Evolutionary conservation across 2,888 invertebrate species (phyloP), one percentile per base, ranked within the genome.

Genomic region (Sthenelais limicola): DNA sequence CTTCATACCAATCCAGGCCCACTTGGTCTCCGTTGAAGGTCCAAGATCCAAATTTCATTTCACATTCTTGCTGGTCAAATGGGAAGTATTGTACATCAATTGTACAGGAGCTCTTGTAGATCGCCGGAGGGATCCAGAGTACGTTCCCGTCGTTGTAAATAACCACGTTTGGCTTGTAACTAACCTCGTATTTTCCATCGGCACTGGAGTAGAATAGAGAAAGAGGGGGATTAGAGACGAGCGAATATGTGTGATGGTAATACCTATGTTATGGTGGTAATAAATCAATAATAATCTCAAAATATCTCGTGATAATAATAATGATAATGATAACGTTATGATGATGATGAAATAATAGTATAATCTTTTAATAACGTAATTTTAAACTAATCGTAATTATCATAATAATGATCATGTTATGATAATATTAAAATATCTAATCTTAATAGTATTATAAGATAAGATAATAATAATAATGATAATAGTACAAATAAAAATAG

Each of bases 11-110:
- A 18, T 76, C 82, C 47, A 86, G 84, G n/a, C 78, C 80, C 3
- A 85, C 80, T 77, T 86, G 84, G 49, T 85, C 81, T 3, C 84
- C 85, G 43, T 82, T 81, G 73, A 86, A 87, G 2, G 87, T 87
- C 87, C 87, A 87, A 0, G 87, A 87, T 5, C 99, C 98, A 84
- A 99, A 99, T 89, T 98, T 99, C 97, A 99, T 98, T 82, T 97
- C 95, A 89, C 99, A 99, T 5, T 94, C 95, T 91, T 99, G 99
- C 88, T 99, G 97, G 90, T 99, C 99, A 89, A 99, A 99, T 4
- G 99, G 99, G 87, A 99, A 99, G 89, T 97, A 99, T 79, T 97
- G 96, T 76, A 99, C 99, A 89, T 99, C 98, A 85, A 99, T 99
- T 33, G 97, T 97, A 90, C 99, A 99, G 72, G 98, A 98, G 89